These are phyloP conservation scores for Dynastes grantii DNA, from an alignment of 2,888 invertebrate genomes.

Conservation along the genomic window DNA sequence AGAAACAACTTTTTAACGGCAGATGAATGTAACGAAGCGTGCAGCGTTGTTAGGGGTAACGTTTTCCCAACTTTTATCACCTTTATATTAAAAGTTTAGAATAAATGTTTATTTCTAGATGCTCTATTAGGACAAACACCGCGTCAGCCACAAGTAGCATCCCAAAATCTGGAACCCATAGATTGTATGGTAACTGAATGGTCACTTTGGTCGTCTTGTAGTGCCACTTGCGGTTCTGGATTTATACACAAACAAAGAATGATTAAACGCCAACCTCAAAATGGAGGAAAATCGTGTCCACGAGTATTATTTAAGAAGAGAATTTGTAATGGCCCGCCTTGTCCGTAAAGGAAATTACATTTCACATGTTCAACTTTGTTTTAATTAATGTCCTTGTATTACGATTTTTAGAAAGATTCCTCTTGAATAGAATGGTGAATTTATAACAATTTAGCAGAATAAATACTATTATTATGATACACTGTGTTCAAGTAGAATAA, in stretches of 20 bases:
- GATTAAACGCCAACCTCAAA: constrained; percentile 76
- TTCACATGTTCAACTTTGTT: too few relatives aligned
- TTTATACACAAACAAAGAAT: constrained; percentile 77
- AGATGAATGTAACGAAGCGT: constrained; percentile 84
- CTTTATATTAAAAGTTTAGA: background rate
- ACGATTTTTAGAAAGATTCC: too few relatives aligned
- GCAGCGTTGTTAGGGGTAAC: constrained; percentile 76
- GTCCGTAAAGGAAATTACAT: constrained; percentile 50
- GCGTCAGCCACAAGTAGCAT: constrained; percentile 11
- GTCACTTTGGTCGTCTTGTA: constrained; percentile 89
- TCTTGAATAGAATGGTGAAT: too few relatives aligned
- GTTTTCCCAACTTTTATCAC: background rate
- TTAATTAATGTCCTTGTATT: too few relatives aligned
- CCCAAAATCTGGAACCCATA: constrained; percentile 58
- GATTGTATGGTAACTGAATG: constrained; percentile 85
- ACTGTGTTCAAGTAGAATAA: too few relatives aligned
- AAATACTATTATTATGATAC: too few relatives aligned
- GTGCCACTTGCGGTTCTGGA: constrained; percentile 85
- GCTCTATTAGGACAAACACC: constrained; percentile 58
- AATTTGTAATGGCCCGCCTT: constrained; percentile 69
- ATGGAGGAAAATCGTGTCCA: constrained; percentile 80
- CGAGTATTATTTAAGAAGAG: constrained; percentile 74
- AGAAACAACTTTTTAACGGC: constrained; percentile 91
- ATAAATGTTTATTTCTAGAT: constrained; percentile 56
- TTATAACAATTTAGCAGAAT: too few relatives aligned